A percentile compares a stretch with the other conserved stretches of the same genome.
These are phyloP conservation scores for Pongo abelii DNA, from an alignment of 2,113 vertebrate genomes.

Conservation along the genomic window DNA sequence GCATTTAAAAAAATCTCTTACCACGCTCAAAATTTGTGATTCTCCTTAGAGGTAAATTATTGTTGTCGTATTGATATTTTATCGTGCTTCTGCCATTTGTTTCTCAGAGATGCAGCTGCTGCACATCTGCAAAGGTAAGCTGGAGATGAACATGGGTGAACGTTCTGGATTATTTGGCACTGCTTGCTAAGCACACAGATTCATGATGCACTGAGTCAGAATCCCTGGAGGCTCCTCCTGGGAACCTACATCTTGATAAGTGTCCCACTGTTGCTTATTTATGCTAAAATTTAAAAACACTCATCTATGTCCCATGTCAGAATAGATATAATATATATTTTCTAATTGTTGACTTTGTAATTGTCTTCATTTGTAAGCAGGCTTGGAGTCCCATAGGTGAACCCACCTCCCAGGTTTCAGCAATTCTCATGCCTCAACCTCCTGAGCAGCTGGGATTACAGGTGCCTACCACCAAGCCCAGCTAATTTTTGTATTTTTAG, in stretches of 20 bases:
- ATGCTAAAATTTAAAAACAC: neutral
- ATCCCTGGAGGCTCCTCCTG: neutral
- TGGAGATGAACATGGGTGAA: accelerated
- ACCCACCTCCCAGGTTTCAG: no score
- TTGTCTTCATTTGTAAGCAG: no score
- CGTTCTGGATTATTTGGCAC: accelerated
- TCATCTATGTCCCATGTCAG: neutral
- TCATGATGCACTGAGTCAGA: neutral
- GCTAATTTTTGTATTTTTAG: no score
- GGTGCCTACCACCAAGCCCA: no score
- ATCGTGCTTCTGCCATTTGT: no score
- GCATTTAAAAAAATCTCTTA: neutral
- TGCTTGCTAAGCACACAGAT: neutral
- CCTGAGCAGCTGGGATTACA: no score
- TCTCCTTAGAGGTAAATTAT: neutral
- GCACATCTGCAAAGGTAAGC: neutral
- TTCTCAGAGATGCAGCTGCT: neutral
- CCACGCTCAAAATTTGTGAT: neutral
- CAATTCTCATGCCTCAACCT: no score
- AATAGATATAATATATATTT: neutral
- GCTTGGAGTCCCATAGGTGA: no score
- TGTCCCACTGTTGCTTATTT: neutral
- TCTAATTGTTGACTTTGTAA: no score
- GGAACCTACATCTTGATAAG: neutral
- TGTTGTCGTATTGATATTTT: accelerated